phyloP scores from a whole-genome alignment of 1,140 invertebrate species.

The Polypedilum vanderplanki region DNA sequence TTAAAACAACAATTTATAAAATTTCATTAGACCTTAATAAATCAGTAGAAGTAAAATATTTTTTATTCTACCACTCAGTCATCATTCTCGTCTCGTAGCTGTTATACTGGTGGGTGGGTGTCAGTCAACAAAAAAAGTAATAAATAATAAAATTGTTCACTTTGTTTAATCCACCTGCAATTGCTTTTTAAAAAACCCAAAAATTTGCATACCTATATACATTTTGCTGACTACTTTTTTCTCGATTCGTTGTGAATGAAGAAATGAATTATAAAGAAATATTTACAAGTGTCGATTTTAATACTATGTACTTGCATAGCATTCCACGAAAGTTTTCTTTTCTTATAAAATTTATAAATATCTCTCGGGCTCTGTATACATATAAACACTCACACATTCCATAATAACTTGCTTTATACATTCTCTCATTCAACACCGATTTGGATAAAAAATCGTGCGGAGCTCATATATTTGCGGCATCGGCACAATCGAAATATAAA shows the following conservation, averaged over 20 bases:
- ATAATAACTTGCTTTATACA: slow-evolving; percentile 4
- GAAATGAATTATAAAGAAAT: slow-evolving; percentile 3
- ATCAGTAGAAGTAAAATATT: too few relatives aligned
- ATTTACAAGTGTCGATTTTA: slow-evolving; percentile 18
- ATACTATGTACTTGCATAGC: background rate
- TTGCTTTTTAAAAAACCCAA: background rate
- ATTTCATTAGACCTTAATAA: too few relatives aligned
- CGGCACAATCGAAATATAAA: background rate
- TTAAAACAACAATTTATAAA: too few relatives aligned
- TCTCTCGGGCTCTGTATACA: background rate
- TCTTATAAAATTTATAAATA: slow-evolving; percentile 5
- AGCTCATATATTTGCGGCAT: slow-evolving; percentile 11
- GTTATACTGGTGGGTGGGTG: background rate
- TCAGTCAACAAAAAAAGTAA: background rate
- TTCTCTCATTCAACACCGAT: background rate
- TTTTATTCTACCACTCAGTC: too few relatives aligned
- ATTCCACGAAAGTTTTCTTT: background rate
- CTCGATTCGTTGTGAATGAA: background rate
- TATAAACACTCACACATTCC: slow-evolving; percentile 1
- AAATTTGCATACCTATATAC: background rate
- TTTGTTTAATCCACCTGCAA: slow-evolving; percentile 1
- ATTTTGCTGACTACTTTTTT: too few relatives aligned
- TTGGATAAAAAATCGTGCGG: slow-evolving; percentile 5
- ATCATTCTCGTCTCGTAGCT: background rate
- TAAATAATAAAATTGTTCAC: background rate